Base-by-base conservation (phyloP, 2,797 vertebrate genomes). In the Sparidentex hasta region DNA sequence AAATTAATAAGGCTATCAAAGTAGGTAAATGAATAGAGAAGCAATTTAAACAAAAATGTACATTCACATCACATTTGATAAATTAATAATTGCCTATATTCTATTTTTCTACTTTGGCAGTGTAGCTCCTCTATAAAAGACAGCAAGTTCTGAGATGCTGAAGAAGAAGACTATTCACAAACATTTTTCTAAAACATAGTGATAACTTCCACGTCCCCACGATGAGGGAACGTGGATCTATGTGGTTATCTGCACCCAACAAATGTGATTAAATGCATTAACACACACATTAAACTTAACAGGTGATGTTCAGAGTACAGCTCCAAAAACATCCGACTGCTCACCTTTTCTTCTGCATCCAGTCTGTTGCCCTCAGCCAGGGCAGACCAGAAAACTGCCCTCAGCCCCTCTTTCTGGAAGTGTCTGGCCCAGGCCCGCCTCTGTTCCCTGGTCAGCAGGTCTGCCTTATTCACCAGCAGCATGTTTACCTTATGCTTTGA, bases 301-400 rank as follows among this genome's bases (percentile, higher is more conserved):
- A 7, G 3, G 21, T 54, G 17, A 54, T 8, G 20, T 50, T 66
- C 11, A 65, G 25, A 27, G 11, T 17, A 21, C 38, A 47, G 16
- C 18, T 57, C 21, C 38, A 57, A 1, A 65, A 16, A 11, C 16
- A 0, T 52, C 0, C 0, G 7, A 0, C 12, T 59, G 11, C 81
- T 90, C 93, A 99, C 98, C 96, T 97, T 95, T 1, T 93, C 90
- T 71, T 94, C 94, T 17, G 92, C 93, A 0, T 94, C 95, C 0
- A 97, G 92, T 20, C 96, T 93, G 33, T 66, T 27, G 23, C 90
- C 91, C 88, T 98, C 98, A 27, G 95, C 95, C 88, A 99, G 73
- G 11, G 98, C 98, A 0, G 98, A 99, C 98, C 98, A 99, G 95
- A 99, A 99, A 74, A 98, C 97, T 3, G 97, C 95, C 80, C 95